phyloP scores from a whole-genome alignment of 2,888 invertebrate species.

The Mythimna loreyi region DNA sequence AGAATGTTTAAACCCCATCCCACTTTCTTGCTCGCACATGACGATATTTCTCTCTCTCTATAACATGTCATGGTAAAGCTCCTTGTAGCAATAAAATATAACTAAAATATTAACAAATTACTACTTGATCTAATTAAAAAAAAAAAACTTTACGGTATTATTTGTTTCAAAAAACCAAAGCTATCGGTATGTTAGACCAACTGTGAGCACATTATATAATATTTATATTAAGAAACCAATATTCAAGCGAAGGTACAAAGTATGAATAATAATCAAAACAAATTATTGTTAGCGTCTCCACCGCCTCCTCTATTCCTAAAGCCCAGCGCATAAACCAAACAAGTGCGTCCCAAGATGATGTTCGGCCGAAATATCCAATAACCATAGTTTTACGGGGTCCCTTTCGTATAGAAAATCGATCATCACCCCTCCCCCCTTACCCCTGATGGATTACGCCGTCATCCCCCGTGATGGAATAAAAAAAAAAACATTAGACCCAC shows the following conservation, averaged over 20 bases:
- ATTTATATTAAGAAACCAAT: too few relatives aligned
- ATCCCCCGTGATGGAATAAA: conserved; percentile 85
- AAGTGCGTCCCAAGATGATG: conserved; percentile 79
- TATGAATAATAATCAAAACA: background rate
- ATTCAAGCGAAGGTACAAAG: background rate
- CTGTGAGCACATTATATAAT: too few relatives aligned
- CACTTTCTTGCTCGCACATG: too few relatives aligned
- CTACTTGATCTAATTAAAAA: too few relatives aligned
- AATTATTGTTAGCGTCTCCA: conserved; percentile 55
- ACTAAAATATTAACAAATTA: too few relatives aligned
- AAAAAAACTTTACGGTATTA: too few relatives aligned
- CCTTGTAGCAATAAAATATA: too few relatives aligned
- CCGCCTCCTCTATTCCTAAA: conserved; percentile 62
- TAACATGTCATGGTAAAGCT: too few relatives aligned
- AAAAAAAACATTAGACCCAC: conserved; percentile 87
- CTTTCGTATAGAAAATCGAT: conserved; percentile 84
- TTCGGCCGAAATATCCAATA: conserved; percentile 86
- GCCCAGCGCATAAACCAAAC: conserved; percentile 76
- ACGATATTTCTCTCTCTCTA: too few relatives aligned
- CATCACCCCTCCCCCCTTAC: conserved; percentile 69
- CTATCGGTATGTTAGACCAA: too few relatives aligned
- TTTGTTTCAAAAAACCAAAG: too few relatives aligned
- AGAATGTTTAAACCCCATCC: too few relatives aligned
- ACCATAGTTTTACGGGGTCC: conserved; percentile 87
- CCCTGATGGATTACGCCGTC: conserved; percentile 86